Conservation (phyloP, 2,113 vertebrate genomes). For the Siniperca chuatsi region DNA sequence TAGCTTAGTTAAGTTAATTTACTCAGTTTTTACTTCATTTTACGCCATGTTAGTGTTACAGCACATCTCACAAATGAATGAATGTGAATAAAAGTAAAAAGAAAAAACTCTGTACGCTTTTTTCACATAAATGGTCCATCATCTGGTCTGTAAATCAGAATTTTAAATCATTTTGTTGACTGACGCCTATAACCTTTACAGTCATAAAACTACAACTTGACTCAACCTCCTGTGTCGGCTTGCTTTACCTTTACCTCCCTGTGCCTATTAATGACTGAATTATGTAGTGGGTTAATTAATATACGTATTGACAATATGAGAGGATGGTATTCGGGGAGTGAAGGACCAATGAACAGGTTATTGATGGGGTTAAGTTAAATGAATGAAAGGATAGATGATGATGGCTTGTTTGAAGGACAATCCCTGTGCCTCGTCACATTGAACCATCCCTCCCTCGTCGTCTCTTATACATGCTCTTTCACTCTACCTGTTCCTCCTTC, state of each 20-base stretch:
- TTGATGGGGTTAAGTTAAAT: background rate
- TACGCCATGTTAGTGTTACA: background rate
- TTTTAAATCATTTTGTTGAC: constrained; percentile 2
- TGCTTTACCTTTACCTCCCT: constrained; percentile 63
- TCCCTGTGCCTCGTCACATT: constrained; percentile 48
- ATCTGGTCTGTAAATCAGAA: constrained; percentile 6
- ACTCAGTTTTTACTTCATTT: background rate
- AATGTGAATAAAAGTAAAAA: constrained; percentile 41
- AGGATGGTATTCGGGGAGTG: background rate
- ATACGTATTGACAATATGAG: constrained; percentile 2
- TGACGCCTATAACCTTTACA: constrained; percentile 19
- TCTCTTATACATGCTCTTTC: background rate
- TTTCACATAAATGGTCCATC: background rate
- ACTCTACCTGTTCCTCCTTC: constrained; percentile 28
- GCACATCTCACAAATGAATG: constrained; percentile 27
- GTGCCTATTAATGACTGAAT: constrained; percentile 63
- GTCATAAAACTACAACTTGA: constrained; percentile 39
- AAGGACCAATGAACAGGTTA: constrained; percentile 7
- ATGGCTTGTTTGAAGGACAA: constrained; percentile 37
- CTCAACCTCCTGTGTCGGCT: constrained; percentile 30
- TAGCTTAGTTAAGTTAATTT: background rate
- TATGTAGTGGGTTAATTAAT: background rate
- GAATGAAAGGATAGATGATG: constrained; percentile 15
- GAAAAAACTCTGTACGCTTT: background rate
- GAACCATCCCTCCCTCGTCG: constrained; percentile 17